Base-by-base conservation (phyloP, 2,888 invertebrate species). In the Yponomeuta plumbellus region DNA sequence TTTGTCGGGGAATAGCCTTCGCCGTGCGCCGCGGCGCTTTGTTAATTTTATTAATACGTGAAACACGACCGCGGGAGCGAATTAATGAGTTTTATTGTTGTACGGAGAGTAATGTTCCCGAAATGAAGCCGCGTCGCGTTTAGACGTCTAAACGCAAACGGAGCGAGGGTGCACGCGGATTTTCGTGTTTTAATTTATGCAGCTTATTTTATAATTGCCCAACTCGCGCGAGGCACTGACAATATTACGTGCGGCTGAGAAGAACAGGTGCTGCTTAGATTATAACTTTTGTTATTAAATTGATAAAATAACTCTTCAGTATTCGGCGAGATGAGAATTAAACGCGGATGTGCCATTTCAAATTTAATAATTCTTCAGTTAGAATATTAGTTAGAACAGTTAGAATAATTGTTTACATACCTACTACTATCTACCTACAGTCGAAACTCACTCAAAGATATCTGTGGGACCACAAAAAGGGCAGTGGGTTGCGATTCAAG, bases 31-130 rank as follows among this genome's bases (percentile, higher is more conserved):
- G 71, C 72, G 59, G 71, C 78, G 85, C 88, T 89, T 90, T 90
- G 91, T 90, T 89, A 90, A 90, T 91, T 88, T 91, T 90, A 91
- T 91, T 88, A 91, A 89, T 89, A 88, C 84, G 84, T 90, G 84
- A 90, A 91, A 85, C 86, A 79, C 85, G 80, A 85, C 89, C 86
- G 86, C 88, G 80, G 84, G 74, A 80, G 80, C 79, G 84, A 85
- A 86, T 90, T 90, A 88, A 90, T 90, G 88, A 89, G 85, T 88
- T 88, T 86, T 87, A 90, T 89, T 91, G 89, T 89, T 89, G 78
- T 77, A 79, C 81, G 76, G 83, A 83, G 85, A 83, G 83, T 87
- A 86, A 88, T 86, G 85, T 80, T 83, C 82, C 74, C 81, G 74
- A 80, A 86, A 86, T 80, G 80, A 84, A 83, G 80, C 83, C 76